phyloP scores from a whole-genome alignment of 2,797 vertebrate species.

The Meda fulgida region DNA sequence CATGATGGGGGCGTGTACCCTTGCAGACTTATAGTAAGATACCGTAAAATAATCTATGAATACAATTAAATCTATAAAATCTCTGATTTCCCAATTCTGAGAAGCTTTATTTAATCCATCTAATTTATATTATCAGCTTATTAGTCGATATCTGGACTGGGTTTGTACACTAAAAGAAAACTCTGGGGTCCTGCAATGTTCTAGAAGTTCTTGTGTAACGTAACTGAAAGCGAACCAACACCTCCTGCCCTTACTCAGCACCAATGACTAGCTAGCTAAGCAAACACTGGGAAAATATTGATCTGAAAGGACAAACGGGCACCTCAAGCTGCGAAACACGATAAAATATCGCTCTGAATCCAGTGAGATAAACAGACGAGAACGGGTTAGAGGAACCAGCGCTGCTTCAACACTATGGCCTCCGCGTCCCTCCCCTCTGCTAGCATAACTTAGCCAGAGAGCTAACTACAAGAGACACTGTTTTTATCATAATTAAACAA shows the following conservation, averaged over 20 bases:
- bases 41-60: neutral
- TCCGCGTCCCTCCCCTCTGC: slow-evolving; percentile 77
- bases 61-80: neutral
- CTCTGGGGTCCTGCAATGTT: neutral
- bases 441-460: slow-evolving; percentile 69
- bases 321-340: neutral
- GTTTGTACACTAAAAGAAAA: neutral
- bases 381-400: slow-evolving; percentile 59
- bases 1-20: slow-evolving; percentile 79
- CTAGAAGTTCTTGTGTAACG: slow-evolving; percentile 15
- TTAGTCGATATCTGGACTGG: neutral
- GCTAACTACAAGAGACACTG: slow-evolving; percentile 68
- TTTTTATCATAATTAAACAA: slow-evolving; percentile 49
- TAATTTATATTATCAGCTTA: neutral
- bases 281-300: neutral
- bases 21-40: neutral
- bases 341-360: neutral
- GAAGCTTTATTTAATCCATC: too few species aligned
- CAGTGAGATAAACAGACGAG: neutral
- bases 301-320: slow-evolving; percentile 15
- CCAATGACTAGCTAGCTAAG: slow-evolving; percentile 3
- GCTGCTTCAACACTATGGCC: slow-evolving; percentile 75
- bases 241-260: slow-evolving; percentile 34
- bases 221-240: slow-evolving; percentile 16
- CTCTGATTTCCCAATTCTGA: too few species aligned